A percentile compares a stretch with the other conserved stretches of the same genome.
Evolutionary conservation across 2,113 vertebrate species (phyloP).

Genomic region (Varanus komodoensis): DNA sequence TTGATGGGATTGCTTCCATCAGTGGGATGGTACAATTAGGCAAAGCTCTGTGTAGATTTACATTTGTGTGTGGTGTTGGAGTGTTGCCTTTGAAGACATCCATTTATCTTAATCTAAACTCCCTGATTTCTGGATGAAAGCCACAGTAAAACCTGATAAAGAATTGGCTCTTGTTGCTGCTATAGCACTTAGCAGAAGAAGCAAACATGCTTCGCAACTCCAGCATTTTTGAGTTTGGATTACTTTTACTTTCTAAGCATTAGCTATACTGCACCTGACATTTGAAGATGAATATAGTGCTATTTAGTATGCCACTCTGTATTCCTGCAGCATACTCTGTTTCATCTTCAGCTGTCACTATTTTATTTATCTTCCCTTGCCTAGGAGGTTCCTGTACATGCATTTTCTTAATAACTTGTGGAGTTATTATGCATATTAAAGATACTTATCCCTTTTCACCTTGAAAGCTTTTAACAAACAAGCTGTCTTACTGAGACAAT

Average conservation of each 20-base stretch:
- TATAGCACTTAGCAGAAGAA: background rate
- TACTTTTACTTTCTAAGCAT: background rate
- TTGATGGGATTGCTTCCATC: no score
- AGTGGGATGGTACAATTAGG: no score
- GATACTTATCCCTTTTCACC: slow-evolving; percentile 50
- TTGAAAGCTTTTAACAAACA: slow-evolving; percentile 59
- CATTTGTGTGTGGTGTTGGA: background rate
- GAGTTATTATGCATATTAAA: slow-evolving; percentile 63
- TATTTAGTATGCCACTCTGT: slow-evolving; percentile 6
- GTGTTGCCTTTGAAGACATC: background rate
- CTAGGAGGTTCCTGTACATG: slow-evolving; percentile 53
- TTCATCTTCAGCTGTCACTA: slow-evolving; percentile 42
- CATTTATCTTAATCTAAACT: background rate
- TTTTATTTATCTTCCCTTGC: slow-evolving; percentile 48
- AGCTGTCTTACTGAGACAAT: slow-evolving; percentile 50
- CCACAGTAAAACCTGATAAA: background rate
- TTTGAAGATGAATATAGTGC: slow-evolving; percentile 30
- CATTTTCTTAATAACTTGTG: slow-evolving; percentile 63
- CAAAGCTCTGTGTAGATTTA: background rate
- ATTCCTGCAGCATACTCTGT: slow-evolving; percentile 34
- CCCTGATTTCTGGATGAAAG: background rate
- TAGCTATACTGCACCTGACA: background rate
- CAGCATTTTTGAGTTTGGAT: background rate
- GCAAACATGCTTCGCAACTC: background rate
- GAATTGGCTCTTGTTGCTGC: background rate